Conservation (phyloP, 64 coral and sea anemone species). For the Montipora cactus region DNA sequence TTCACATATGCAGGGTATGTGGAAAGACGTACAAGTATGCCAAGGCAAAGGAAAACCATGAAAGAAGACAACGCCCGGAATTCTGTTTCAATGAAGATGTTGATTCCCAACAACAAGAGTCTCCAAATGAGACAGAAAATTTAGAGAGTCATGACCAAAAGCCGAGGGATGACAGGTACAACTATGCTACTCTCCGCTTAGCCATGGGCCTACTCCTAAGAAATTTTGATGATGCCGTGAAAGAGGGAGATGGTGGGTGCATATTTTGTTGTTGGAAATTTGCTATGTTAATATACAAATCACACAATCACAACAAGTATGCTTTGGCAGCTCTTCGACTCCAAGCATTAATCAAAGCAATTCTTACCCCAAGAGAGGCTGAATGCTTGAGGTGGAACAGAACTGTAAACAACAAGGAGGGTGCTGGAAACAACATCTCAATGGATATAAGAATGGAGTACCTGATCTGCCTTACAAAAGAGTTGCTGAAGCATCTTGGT, state of each 20-base stretch:
- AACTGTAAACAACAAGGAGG: constrained; percentile 65
- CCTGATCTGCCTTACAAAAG: constrained; percentile 29
- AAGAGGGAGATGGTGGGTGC: constrained; percentile 61
- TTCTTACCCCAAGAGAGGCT: constrained; percentile 36
- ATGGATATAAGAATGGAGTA: constrained; percentile 66
- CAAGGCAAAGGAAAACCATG: constrained; percentile 51
- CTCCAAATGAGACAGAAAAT: too few relatives aligned
- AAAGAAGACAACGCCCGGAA: constrained; percentile 9
- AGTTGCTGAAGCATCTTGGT: constrained; percentile 43
- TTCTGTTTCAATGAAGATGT: background rate
- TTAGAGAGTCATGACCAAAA: background rate
- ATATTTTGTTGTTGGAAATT: constrained; percentile 73
- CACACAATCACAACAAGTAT: constrained; percentile 62
- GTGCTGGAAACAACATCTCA: constrained; percentile 55
- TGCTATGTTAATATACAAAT: constrained; percentile 51
- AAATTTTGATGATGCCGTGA: constrained; percentile 78
- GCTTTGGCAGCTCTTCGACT: constrained; percentile 33
- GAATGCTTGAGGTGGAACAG: constrained; percentile 68
- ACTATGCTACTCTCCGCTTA: constrained; percentile 42
- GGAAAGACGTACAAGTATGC: constrained; percentile 53
- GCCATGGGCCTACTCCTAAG: constrained; percentile 24
- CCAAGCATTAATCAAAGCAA: background rate
- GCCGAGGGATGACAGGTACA: constrained; percentile 21
- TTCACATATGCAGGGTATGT: constrained; percentile 36
- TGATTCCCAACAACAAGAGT: background rate